Percentiles rank a stretch among this genome's conserved stretches.
phyloP scores from a whole-genome alignment of 2,113 vertebrate genomes.

The Aix galericulata region DNA sequence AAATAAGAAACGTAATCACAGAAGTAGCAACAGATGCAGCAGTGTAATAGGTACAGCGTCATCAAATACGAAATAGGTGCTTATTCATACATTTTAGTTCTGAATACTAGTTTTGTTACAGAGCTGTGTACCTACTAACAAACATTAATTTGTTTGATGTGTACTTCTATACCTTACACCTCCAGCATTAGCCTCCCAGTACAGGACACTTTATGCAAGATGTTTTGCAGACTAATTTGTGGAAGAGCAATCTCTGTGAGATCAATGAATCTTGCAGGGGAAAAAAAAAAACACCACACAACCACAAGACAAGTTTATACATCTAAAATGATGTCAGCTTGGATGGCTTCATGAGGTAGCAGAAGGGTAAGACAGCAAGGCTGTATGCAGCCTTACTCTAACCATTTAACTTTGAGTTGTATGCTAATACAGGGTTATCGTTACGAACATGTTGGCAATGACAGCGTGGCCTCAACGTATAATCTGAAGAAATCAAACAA shows the following conservation, averaged over 20 bases:
- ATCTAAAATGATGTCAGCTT: background rate
- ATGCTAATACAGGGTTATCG: background rate
- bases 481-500: background rate
- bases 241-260: background rate
- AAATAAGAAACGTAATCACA: background rate
- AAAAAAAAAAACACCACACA: background rate
- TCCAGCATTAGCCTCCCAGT: background rate
- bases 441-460: background rate
- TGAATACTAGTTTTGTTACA: background rate
- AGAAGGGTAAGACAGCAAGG: background rate
- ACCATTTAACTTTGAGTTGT: background rate
- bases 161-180: background rate
- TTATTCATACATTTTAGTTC: background rate
- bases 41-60: background rate
- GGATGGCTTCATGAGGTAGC: background rate
- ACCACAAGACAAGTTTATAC: background rate
- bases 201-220: rapidly evolving
- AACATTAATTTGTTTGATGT: background rate
- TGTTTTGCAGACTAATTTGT: background rate
- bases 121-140: background rate
- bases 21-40: background rate
- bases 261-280: background rate
- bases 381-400: background rate
- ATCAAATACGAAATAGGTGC: background rate
- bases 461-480: background rate